Base-by-base conservation (phyloP, 2,113 vertebrate species). In the Rhinichthys klamathensis region DNA sequence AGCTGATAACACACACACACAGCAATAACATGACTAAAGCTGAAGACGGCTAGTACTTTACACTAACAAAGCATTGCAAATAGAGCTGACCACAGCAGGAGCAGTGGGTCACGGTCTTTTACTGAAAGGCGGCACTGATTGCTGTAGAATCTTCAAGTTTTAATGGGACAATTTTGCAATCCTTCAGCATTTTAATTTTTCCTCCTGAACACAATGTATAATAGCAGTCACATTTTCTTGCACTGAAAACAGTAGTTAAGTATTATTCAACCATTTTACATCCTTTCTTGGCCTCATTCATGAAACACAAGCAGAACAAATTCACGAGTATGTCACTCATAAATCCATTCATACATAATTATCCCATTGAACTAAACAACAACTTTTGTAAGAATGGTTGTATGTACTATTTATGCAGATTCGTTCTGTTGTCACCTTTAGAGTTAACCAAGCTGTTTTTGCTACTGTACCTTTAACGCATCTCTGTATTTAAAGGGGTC, bases 1-100 rank as follows among this genome's bases (percentile, higher is more conserved):
- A 82, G 65, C 67, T 56, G 80, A 82, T 82, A 82, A 69, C 65
- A 46, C n/a, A 80, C n/a, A 80, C 30, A 30, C 46, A 80, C 35
- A 54, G n/a, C 25, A 35, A 58, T 56, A 15, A 83, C 46, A 58
- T 44, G 49, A 25, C 58, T 63, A 65, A 44, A 15, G 56, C 76
- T 41, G 61, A 80, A 63, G 41, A 51, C 44, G 21, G 41, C 61
- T 67, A 12, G 58, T 67, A n/a, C 79, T 81, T 81, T 27, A 46
- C 25, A 49, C 38, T 30, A 49, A 67, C 79, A 81, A 81, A 51
- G 79, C 79, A 23, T 67, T 21, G 44, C 44, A 67, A 81, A 81
- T 67, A 25, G 41, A 75, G 41, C 54, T 76, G 72, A 74, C 27
- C 70, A 63, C 32, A 75, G 38, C 38, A 75, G 44, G 25, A 51